Base-by-base conservation (phyloP, 2,113 vertebrate species). In the Chiloscyllium plagiosum region DNA sequence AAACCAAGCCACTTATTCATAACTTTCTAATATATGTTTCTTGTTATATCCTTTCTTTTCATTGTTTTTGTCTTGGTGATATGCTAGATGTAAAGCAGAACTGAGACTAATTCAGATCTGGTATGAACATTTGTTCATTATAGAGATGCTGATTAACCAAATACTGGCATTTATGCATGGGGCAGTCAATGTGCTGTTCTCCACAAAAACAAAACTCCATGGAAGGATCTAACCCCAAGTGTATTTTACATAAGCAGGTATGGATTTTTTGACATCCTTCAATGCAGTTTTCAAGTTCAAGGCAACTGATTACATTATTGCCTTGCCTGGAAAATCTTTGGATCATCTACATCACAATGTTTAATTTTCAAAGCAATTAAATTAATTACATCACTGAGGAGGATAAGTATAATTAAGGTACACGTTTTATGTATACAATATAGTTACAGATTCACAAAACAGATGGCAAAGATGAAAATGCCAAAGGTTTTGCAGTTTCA, bases 241-340 rank as follows among this genome's bases (percentile, higher is more conserved):
- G n/a, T 19, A 8, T 66, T 66, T 94, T 94, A 26, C n/a, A 66
- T 24, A 66, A 94, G 22, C 61, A 42, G n/a, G 66, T 22, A 94
- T 94, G 15, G 65, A 94, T 94, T 94, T 93, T 68, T 68, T 33
- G 65, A 68, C 90, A 94, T 65, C 29, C 33, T 94, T 94, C n/a
- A 94, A 68, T 94, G 65, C n/a, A 68, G n/a, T 68, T 94, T 37
- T 94, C n/a, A 94, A 69, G 5, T 69, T 68, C 92, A 94, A 68
- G 37, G 20, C 20, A 94, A 94, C 42, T 37, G 69, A 47, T 68
- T 70, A 42, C 20, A 70, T 94, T 69, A 42, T 20, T 68, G n/a
- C 24, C 66, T 12, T 12, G 7, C 33, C 66, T 94, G n/a, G n/a
- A 94, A 37, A 70, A 69, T 94, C 61, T 61, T 52, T 56, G 87